Evolutionary conservation across 2,888 invertebrate genomes (phyloP).

Genomic region (Ferdinandea cuprea): DNA sequence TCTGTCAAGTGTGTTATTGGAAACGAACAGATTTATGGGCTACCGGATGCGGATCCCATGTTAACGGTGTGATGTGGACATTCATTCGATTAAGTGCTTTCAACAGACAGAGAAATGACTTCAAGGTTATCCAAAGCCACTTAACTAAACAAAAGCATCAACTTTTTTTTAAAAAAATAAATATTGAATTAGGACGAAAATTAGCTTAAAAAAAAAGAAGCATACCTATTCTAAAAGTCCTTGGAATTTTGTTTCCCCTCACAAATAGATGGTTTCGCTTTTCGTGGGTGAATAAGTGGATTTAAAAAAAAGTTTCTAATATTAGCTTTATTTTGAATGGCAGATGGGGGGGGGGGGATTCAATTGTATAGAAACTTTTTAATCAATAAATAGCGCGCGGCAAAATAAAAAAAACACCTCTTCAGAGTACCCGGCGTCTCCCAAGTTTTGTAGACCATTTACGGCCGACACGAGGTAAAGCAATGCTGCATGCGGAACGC

Average conservation of each 20-base stretch:
- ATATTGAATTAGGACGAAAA: constrained; percentile 47
- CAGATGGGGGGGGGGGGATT: not conserved
- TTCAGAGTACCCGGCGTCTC: too few species aligned
- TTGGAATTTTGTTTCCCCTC: not conserved
- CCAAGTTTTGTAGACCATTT: too few species aligned
- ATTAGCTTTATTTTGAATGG: constrained; percentile 10
- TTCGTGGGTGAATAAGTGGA: constrained; percentile 44
- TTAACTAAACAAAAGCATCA: constrained; percentile 42
- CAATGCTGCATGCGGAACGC: too few species aligned
- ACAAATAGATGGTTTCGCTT: constrained; percentile 36
- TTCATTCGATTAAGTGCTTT: constrained; percentile 64
- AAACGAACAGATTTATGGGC: constrained; percentile 35
- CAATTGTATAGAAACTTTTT: not conserved
- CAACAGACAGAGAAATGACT: constrained; percentile 28
- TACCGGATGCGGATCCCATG: not conserved
- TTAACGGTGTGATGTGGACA: constrained; percentile 25
- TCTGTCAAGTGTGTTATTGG: constrained; percentile 48
- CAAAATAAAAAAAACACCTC: too few species aligned
- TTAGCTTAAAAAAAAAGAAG: constrained; percentile 27
- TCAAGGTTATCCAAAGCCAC: constrained; percentile 41
- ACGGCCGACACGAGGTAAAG: too few species aligned
- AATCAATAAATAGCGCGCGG: too few species aligned
- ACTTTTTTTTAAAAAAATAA: constrained; percentile 37
- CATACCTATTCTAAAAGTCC: constrained; percentile 3
- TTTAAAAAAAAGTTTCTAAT: constrained; percentile 53